Evolutionary conservation across 2,888 invertebrate species (phyloP).

Genomic region (Microctonus brassicae): DNA sequence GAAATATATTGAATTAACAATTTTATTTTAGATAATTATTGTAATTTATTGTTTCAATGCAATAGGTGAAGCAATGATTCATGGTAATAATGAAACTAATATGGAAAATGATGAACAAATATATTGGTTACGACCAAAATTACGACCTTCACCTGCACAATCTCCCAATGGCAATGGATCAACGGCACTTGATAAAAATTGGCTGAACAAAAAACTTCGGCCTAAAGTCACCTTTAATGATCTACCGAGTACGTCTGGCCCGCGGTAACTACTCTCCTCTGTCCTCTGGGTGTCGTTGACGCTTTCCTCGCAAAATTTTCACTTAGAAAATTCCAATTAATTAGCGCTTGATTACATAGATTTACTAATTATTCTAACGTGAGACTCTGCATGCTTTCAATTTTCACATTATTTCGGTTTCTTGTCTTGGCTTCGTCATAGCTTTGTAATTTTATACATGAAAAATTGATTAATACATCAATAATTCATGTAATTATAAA

Average conservation of each 20-base stretch:
- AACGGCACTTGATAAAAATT: constrained; percentile 68
- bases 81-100: constrained; percentile 65
- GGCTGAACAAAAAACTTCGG: constrained; percentile 71
- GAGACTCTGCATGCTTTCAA: too few species aligned
- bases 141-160: constrained; percentile 74
- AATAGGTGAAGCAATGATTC: constrained; percentile 65
- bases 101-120: constrained; percentile 77
- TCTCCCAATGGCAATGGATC: constrained; percentile 66
- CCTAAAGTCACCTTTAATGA: constrained; percentile 85
- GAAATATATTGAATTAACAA: too few species aligned
- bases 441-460: neutral
- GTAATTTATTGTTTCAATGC: constrained; percentile 4
- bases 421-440: neutral
- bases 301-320: too few species aligned
- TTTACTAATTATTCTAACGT: too few species aligned
- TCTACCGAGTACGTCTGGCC: constrained; percentile 78
- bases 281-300: constrained; percentile 38
- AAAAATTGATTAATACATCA: neutral
- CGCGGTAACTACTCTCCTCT: constrained; percentile 73
- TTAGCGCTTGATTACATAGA: too few species aligned
- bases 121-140: constrained; percentile 80
- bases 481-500: too few species aligned
- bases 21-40: neutral
- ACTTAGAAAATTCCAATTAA: too few species aligned
- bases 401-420: neutral